Base-by-base conservation (phyloP, 2,797 vertebrate species). In the Sebastes vulpes region DNA sequence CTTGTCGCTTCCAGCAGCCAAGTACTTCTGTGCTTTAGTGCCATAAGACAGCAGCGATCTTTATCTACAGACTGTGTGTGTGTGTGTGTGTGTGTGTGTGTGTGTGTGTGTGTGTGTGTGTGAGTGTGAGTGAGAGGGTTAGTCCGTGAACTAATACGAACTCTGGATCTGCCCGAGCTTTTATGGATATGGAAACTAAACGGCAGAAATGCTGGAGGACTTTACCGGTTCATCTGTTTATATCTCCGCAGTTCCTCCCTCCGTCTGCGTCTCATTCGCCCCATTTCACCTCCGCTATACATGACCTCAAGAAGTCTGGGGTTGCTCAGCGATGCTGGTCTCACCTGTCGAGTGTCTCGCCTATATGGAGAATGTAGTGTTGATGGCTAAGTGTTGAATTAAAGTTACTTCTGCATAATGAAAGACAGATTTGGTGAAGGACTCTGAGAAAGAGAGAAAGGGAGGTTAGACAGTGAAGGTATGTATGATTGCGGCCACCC, bases 91-190 rank as follows among this genome's bases (percentile, higher is more conserved):
- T 35, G 32, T 7, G 28, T 29, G 29, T 8, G 29, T 29, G 29
- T 8, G 29, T 1, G 31, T 5, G 35, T 32, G 31, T 32, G 32
- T 11, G 32, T 35, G 32, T 7, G 28, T 6, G 29, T 8, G 29
- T 29, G 29, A 3, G 29, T 1, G 31, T 5, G 35, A 23, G 23
- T 3, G 7, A 54, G 21, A 35, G 32, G 26, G 52, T 80, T 46
- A 42, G 42, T 48, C 57, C 46, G 46, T 57, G 63, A 88, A 77
- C 78, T 89, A 29, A 83, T 59, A 72, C 75, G 83, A 91, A 89
- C 83, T 80, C 46, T 64, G 74, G 60, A 67, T 85, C 61, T 32
- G 4, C 28, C 72, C 23, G 53, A 67, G 65, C 32, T 61, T 85
- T 81, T 23, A 25, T 74, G 64, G 16, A 61, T 65, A 58, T 79